Percentiles rank a stretch among this genome's conserved stretches.
These are phyloP conservation scores for Lontra canadensis DNA, from an alignment of 2,113 vertebrate species.

Conservation along the genomic window DNA sequence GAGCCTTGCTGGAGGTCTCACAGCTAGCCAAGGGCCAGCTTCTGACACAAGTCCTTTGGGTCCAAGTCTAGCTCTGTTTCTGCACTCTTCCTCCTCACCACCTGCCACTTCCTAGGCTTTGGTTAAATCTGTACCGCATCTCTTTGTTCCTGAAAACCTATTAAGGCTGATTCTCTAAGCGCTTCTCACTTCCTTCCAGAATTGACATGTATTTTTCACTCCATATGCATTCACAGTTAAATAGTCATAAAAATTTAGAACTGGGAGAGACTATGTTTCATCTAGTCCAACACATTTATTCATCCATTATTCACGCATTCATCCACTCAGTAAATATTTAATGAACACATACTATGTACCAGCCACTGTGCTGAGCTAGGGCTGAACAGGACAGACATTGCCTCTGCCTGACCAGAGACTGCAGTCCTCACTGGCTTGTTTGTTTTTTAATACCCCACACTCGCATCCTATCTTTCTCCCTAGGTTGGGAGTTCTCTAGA, in stretches of 20 bases:
- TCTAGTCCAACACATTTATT: not conserved
- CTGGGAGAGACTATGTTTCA: not conserved
- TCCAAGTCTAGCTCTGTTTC: not conserved
- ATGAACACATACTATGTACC: not conserved
- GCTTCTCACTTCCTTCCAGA: not conserved
- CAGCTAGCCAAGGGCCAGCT: not conserved
- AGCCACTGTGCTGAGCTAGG: not conserved
- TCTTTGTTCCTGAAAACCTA: not conserved
- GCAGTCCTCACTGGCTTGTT: not conserved
- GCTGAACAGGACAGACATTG: not conserved
- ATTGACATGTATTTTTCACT: not conserved
- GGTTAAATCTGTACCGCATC: not conserved
- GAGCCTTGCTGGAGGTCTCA: not conserved
- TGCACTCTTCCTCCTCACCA: not conserved
- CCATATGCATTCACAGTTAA: not conserved
- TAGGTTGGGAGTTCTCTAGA: not conserved
- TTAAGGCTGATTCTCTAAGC: not conserved
- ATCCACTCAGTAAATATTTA: constrained; percentile 10
- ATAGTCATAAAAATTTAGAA: not conserved
- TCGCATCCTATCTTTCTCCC: not conserved
- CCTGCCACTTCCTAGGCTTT: not conserved
- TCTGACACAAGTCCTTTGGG: not conserved
- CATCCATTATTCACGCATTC: not conserved
- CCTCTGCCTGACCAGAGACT: not conserved
- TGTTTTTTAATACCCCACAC: not conserved